Conservation (phyloP, 2,113 vertebrate genomes). For the Macrotus californicus region DNA sequence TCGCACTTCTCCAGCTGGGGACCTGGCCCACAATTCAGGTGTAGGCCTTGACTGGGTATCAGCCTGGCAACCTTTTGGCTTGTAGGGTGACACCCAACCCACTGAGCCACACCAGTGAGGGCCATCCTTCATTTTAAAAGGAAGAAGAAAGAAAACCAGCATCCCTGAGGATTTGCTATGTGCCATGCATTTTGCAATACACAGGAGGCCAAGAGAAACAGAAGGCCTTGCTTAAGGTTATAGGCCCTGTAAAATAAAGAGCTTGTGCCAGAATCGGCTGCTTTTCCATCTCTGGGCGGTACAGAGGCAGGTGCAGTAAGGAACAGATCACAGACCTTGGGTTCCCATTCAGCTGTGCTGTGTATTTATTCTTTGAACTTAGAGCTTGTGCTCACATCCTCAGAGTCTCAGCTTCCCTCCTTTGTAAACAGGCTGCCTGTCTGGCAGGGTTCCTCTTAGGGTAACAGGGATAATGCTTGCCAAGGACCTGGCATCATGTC, state of each 20-base stretch:
- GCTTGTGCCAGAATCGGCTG: not conserved
- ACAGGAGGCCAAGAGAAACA: not conserved
- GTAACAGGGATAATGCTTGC: too few relatives aligned
- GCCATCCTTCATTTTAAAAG: not conserved
- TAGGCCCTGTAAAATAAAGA: not conserved
- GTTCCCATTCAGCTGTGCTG: not conserved
- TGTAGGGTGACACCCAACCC: too few relatives aligned
- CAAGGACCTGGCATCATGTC: not conserved
- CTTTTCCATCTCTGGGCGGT: not conserved
- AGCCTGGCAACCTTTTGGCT: too few relatives aligned
- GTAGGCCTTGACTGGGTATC: too few relatives aligned
- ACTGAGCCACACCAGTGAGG: too few relatives aligned
- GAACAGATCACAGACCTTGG: not conserved
- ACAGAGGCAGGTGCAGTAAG: not conserved
- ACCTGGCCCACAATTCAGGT: too few relatives aligned
- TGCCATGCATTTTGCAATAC: not conserved
- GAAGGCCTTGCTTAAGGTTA: not conserved
- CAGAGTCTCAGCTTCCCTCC: not conserved
- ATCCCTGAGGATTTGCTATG: not conserved
- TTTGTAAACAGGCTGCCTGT: not conserved
- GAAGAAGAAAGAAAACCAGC: not conserved
- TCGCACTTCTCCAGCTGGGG: too few relatives aligned
- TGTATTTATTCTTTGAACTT: not conserved
- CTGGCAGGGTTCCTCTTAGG: not conserved
- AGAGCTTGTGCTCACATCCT: not conserved